Evolutionary conservation across 2,888 invertebrate genomes (phyloP).

Genomic region (Hirtodrosophila cameraria): DNA sequence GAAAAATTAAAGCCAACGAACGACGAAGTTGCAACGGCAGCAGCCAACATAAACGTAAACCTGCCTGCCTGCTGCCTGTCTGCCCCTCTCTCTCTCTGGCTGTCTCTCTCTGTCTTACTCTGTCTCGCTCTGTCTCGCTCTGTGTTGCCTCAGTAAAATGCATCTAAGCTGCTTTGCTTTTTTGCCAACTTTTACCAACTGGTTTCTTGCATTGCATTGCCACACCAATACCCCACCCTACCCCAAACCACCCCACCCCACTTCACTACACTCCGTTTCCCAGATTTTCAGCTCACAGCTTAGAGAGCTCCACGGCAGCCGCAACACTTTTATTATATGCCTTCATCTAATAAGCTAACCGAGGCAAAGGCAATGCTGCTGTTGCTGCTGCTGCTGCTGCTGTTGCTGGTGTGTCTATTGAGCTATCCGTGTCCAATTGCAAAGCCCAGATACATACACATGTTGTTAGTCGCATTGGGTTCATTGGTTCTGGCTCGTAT

Average conservation of each 20-base stretch:
- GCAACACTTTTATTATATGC: conserved; percentile 81
- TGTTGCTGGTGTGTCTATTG: conserved; percentile 62
- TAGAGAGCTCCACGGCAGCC: conserved; percentile 59
- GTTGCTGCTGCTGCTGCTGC: conserved; percentile 22
- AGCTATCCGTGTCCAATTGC: conserved; percentile 81
- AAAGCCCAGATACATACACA: conserved; percentile 65
- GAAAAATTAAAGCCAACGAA: conserved; percentile 80
- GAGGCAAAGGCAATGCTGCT: conserved; percentile 41
- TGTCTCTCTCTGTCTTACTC: too few relatives aligned
- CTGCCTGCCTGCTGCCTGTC: conserved; percentile 53
- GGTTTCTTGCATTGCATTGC: conserved; percentile 65
- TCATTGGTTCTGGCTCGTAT: conserved; percentile 65
- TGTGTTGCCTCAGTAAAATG: too few relatives aligned
- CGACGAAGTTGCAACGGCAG: conserved; percentile 60
- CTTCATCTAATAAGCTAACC: conserved; percentile 77
- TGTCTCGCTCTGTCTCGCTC: too few relatives aligned
- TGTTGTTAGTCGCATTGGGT: conserved; percentile 47
- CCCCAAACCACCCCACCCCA: conserved; percentile 9
- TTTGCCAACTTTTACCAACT: conserved; percentile 77
- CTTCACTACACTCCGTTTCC: conserved; percentile 37
- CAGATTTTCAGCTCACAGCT: conserved; percentile 51
- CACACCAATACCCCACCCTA: conserved; percentile 29
- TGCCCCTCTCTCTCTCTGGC: too few relatives aligned
- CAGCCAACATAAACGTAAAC: conserved; percentile 36
- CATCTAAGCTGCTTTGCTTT: conserved; percentile 79